phyloP scores from a whole-genome alignment of 2,888 invertebrate genomes.

The Parnassius mnemosyne region DNA sequence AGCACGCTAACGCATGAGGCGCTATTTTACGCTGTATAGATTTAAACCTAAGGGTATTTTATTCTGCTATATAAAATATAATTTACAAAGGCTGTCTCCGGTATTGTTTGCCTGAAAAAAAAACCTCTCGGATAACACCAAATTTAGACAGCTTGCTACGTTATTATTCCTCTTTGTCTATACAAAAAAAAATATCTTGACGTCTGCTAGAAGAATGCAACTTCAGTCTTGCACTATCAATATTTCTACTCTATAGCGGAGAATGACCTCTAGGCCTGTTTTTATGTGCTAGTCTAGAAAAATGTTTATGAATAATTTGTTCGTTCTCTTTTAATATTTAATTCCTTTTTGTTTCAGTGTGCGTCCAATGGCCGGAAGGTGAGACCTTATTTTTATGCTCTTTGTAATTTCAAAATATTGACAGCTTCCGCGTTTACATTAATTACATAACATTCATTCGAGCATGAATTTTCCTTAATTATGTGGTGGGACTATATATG shows the following conservation, averaged over 20 bases:
- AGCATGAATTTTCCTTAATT: conserved; percentile 71
- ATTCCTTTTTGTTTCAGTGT: conserved; percentile 86
- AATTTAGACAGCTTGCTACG: conserved; percentile 66
- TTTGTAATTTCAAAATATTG: conserved; percentile 45
- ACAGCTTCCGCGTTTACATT: conserved; percentile 70
- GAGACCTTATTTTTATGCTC: conserved; percentile 65
- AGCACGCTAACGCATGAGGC: conserved; percentile 23
- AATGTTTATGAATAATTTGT: background rate
- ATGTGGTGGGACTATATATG: conserved; percentile 68
- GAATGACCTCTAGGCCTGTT: conserved; percentile 68
- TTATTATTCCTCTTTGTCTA: conserved; percentile 44
- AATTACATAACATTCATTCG: conserved; percentile 69
- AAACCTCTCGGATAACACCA: conserved; percentile 49
- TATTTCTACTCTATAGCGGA: conserved; percentile 66
- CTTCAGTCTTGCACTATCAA: conserved; percentile 64
- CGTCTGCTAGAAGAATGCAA: conserved; percentile 67
- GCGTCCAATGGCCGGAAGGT: conserved; percentile 96
- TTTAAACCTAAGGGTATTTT: conserved; percentile 1
- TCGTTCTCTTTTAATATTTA: conserved; percentile 19
- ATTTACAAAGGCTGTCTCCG: conserved; percentile 58
- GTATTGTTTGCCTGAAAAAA: conserved; percentile 50
- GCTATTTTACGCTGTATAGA: conserved; percentile 14
- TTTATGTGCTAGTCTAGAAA: conserved; percentile 54
- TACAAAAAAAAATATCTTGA: conserved; percentile 46
- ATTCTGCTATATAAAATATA: conserved; percentile 4